Evolutionary conservation across 2,888 invertebrate species (phyloP), one percentile per base, ranked within the genome.

Genomic region (Enchytraeus crypticus): DNA sequence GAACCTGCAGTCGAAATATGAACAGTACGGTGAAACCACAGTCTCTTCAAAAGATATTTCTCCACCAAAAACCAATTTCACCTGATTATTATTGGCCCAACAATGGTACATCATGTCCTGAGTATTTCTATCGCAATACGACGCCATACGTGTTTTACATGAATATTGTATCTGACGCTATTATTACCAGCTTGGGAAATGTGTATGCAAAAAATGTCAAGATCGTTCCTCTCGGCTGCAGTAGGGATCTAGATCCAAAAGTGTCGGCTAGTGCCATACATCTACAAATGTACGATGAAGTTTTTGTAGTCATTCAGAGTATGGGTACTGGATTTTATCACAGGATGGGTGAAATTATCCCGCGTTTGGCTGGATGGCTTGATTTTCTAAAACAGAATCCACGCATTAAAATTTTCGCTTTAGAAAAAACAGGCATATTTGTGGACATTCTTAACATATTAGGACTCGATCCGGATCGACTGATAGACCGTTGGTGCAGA

Each of bases 241-340:
- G 3, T 4, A 2, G 11, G 27, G 1, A 23, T 3, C 11, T 11
- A 5, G 26, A 38, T 5, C 14, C 14, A 21, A 11, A 11, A 11
- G 51, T 21, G 23, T n/a, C n/a, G n/a, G 1, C 11, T 21, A 21
- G 27, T 11, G 23, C 23, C 11, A 4, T 8, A 30, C 4, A 23
- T 2, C n/a, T 34, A 18, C 34, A 30, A 23, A 1, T 57, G 0
- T 53, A 63, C 32, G 34, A 63, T 18, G 56, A 57, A 26, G 56
- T 60, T 3, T 63, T 63, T 23, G 27, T 30, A 26, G 53, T 63
- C 14, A 27, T 53, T 5, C 60, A 60, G 57, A 47, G 5, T 38
- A 60, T 59, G 63, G 60, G 63, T 2, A 47, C 26, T 5, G 57
- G 33, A 5, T 46, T n/a, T 11, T 63, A 43, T 47, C 63, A 63